Evolutionary conservation across 2,888 invertebrate genomes (phyloP).

Genomic region (Selenia dentaria): DNA sequence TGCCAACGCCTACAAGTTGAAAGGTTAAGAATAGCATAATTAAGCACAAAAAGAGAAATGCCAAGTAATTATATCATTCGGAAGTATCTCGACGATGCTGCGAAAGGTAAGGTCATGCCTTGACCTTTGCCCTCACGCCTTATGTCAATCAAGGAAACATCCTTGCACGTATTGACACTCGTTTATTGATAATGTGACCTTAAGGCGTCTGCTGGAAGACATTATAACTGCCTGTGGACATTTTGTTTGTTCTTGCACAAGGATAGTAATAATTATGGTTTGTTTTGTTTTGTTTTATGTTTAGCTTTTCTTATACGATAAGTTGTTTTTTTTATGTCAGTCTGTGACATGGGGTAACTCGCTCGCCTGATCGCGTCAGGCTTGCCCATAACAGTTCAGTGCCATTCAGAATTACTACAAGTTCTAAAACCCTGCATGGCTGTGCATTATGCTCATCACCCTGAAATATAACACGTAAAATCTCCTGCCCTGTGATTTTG

Average conservation of each 20-base stretch:
- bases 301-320: too few relatives aligned
- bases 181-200: background rate
- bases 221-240: background rate
- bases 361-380: too few relatives aligned
- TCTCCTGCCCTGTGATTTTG: too few relatives aligned
- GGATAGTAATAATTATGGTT: background rate
- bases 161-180: slow-evolving; percentile 1
- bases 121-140: background rate
- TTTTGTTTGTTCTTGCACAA: background rate
- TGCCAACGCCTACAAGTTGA: too few relatives aligned
- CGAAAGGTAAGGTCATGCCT: slow-evolving; percentile 1
- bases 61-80: background rate
- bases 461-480: too few relatives aligned
- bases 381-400: too few relatives aligned
- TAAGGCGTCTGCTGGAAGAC: background rate
- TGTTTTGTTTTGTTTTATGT: background rate
- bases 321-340: too few relatives aligned
- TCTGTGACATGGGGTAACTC: too few relatives aligned
- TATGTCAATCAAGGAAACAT: background rate
- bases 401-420: too few relatives aligned
- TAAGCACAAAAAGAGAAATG: background rate
- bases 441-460: too few relatives aligned
- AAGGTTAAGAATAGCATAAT: too few relatives aligned
- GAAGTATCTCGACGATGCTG: background rate
- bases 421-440: too few relatives aligned